phyloP scores from a whole-genome alignment of 2,888 invertebrate genomes.

The Bombylius discolor region DNA sequence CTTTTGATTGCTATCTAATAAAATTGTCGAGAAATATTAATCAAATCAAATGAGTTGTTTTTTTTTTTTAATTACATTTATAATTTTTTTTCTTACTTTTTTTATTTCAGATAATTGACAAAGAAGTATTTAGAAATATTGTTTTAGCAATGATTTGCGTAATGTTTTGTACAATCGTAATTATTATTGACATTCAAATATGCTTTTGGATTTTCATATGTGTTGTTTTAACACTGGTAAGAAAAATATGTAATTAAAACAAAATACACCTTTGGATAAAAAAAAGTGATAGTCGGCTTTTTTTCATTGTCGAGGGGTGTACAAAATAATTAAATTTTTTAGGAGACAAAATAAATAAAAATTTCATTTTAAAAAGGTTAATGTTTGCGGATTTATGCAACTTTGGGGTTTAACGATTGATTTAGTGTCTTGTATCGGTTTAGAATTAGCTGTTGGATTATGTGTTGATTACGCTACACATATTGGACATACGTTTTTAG shows the following conservation, averaged over 20 bases:
- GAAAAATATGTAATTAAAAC: not conserved
- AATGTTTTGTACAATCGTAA: constrained; percentile 60
- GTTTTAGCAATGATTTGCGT: constrained; percentile 63
- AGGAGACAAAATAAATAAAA: not conserved
- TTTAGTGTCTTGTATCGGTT: constrained; percentile 64
- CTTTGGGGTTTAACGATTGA: constrained; percentile 73
- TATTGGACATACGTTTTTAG: constrained; percentile 67
- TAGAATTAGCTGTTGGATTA: constrained; percentile 67
- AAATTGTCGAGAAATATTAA: too few species aligned
- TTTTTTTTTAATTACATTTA: too few species aligned
- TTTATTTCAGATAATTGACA: constrained; percentile 46
- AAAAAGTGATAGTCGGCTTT: too few species aligned
- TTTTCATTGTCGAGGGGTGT: too few species aligned
- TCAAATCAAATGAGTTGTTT: too few species aligned
- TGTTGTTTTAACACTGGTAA: constrained; percentile 55
- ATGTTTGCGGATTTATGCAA: constrained; percentile 66
- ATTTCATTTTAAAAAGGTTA: constrained; percentile 31
- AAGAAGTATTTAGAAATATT: constrained; percentile 64
- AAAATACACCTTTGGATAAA: too few species aligned
- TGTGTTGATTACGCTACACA: constrained; percentile 77
- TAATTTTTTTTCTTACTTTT: constrained; percentile 13
- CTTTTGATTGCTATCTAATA: too few species aligned
- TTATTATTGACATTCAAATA: constrained; percentile 63
- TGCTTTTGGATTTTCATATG: constrained; percentile 68
- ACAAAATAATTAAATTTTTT: not conserved